These are phyloP conservation scores for Temnothorax rugatulus DNA, from an alignment of 2,888 invertebrate genomes.

Conservation along the genomic window DNA sequence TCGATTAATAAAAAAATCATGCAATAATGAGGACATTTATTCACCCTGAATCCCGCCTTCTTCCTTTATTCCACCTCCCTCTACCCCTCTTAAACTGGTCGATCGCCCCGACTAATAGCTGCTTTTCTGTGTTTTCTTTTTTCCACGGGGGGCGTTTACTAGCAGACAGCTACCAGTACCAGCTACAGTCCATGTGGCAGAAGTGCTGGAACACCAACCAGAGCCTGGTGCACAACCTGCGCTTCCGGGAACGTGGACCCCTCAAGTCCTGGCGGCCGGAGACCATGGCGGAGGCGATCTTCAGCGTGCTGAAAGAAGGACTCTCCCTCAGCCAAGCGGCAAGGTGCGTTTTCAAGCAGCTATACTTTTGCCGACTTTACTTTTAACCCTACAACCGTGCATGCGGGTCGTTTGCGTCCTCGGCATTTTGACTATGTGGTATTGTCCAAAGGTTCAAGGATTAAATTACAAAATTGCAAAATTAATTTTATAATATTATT, in stretches of 20 bases:
- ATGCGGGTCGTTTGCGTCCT: too few relatives aligned
- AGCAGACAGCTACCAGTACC: constrained; percentile 98
- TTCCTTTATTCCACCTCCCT: background rate
- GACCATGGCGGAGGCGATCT: constrained; percentile 98
- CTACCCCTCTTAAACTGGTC: background rate
- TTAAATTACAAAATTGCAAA: too few relatives aligned
- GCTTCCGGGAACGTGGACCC: constrained; percentile 96
- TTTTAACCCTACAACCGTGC: too few relatives aligned
- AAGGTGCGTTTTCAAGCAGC: constrained; percentile 76
- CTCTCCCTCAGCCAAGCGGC: constrained; percentile 96
- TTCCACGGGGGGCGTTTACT: constrained; percentile 85
- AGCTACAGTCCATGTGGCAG: constrained; percentile 98
- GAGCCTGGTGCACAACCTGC: constrained; percentile 95
- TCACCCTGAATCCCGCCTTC: constrained; percentile 30
- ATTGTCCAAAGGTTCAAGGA: too few relatives aligned
- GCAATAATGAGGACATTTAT: constrained; percentile 48
- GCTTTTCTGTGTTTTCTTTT: constrained; percentile 78
- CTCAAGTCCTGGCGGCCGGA: constrained; percentile 97
- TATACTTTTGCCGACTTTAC: background rate
- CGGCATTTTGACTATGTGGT: too few relatives aligned
- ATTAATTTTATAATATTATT: too few relatives aligned
- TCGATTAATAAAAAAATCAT: constrained; percentile 52
- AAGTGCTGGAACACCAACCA: constrained; percentile 98
- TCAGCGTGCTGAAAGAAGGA: constrained; percentile 96
- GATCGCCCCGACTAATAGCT: constrained; percentile 67